Conservation (phyloP, 2,113 vertebrate species). For the Falcunculus frontatus region DNA sequence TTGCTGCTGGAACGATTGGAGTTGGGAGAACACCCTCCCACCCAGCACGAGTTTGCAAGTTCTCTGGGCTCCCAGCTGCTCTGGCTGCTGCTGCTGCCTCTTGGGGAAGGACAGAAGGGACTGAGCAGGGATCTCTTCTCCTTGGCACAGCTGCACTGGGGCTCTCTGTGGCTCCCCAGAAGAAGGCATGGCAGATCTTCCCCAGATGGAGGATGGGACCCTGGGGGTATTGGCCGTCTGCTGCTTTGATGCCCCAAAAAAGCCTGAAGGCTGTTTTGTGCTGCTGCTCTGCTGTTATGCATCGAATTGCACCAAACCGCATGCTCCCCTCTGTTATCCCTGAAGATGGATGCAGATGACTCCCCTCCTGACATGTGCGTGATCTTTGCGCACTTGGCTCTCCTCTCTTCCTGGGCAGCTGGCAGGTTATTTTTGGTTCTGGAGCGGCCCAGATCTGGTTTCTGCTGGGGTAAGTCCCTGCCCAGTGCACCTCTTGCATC, state of each 20-base stretch:
- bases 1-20: fast-evolving
- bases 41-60: background rate
- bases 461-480: background rate
- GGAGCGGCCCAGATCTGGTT: constrained; percentile 29
- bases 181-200: background rate
- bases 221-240: background rate
- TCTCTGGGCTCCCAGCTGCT: background rate
- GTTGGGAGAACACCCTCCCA: background rate
- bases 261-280: background rate
- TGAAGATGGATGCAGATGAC: constrained; percentile 16
- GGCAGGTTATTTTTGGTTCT: constrained; percentile 58
- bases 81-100: background rate
- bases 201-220: background rate
- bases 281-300: background rate
- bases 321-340: background rate
- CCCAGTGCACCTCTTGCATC: background rate
- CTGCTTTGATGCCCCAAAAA: background rate
- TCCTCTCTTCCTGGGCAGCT: constrained; percentile 32
- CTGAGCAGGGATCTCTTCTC: background rate
- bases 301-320: background rate
- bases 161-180: background rate
- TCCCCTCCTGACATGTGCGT: background rate
- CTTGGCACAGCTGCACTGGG: background rate
- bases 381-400: background rate
- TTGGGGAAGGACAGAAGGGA: background rate